These are phyloP conservation scores for Rhynchomys soricoides DNA, from an alignment of 2,113 vertebrate species.

Conservation along the genomic window DNA sequence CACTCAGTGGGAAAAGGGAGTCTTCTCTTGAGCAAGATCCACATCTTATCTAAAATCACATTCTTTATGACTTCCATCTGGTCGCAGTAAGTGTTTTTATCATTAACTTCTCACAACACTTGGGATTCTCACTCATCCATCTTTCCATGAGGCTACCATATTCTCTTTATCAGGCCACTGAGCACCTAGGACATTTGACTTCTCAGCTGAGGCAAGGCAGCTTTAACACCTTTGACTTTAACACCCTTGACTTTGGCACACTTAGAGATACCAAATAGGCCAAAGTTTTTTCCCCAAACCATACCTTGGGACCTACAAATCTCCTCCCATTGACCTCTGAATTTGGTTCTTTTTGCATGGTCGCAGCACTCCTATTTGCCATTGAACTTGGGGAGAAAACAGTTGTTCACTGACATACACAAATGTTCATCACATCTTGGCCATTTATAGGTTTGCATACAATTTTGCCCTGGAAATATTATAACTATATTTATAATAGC, in stretches of 20 bases:
- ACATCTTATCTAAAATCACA: neutral
- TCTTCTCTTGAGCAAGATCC: neutral
- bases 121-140: neutral
- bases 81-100: neutral
- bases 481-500: constrained; percentile 7
- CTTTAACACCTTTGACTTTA: neutral
- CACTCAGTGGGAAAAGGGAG: neutral
- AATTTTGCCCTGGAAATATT: constrained; percentile 49
- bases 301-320: neutral
- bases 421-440: constrained; percentile 33
- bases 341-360: constrained; percentile 12
- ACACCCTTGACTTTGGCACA: neutral
- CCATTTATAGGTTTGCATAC: constrained; percentile 32
- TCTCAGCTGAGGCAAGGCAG: constrained; percentile 6
- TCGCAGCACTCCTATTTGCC: neutral
- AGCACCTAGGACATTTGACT: neutral
- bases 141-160: neutral
- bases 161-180: neutral
- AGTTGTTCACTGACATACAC: neutral
- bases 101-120: neutral
- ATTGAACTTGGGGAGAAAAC: neutral
- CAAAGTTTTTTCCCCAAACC: neutral
- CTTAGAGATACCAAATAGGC: neutral
- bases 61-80: neutral
- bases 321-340: constrained; percentile 1